These are phyloP conservation scores for Cephus cinctus DNA, from an alignment of 1,140 invertebrate genomes.

Conservation along the genomic window DNA sequence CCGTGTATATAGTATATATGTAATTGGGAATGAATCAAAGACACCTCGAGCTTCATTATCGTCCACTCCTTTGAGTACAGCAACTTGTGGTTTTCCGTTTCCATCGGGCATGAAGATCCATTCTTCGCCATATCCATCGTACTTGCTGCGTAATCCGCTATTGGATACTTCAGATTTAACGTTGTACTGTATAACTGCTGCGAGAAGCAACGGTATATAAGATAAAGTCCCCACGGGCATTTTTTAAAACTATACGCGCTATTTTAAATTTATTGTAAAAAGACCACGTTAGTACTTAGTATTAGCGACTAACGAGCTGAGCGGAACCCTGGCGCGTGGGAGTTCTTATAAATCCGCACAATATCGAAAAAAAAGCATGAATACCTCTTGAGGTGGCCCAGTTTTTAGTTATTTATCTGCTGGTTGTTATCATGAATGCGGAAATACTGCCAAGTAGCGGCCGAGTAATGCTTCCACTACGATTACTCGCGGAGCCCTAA, in stretches of 20 bases:
- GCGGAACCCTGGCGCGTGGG: not conserved
- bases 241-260: too few species aligned
- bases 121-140: constrained; percentile 58
- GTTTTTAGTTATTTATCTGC: constrained; percentile 36
- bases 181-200: not conserved
- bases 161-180: constrained; percentile 8
- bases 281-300: too few species aligned
- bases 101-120: constrained; percentile 69
- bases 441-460: constrained; percentile 35
- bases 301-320: not conserved
- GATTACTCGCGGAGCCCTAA: constrained; percentile 30
- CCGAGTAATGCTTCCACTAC: constrained; percentile 15
- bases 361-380: constrained; percentile 26
- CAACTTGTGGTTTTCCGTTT: constrained; percentile 59
- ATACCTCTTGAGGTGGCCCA: constrained; percentile 25
- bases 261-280: too few species aligned
- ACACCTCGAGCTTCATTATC: constrained; percentile 28
- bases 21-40: constrained; percentile 34
- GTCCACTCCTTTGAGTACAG: constrained; percentile 45
- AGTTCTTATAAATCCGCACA: constrained; percentile 38
- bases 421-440: constrained; percentile 32
- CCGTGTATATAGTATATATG: constrained; percentile 48
- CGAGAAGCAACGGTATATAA: not conserved
- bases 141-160: constrained; percentile 37
- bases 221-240: not conserved